These are phyloP conservation scores for Cynaeus angustus DNA, from an alignment of 2,888 invertebrate genomes.

Conservation along the genomic window DNA sequence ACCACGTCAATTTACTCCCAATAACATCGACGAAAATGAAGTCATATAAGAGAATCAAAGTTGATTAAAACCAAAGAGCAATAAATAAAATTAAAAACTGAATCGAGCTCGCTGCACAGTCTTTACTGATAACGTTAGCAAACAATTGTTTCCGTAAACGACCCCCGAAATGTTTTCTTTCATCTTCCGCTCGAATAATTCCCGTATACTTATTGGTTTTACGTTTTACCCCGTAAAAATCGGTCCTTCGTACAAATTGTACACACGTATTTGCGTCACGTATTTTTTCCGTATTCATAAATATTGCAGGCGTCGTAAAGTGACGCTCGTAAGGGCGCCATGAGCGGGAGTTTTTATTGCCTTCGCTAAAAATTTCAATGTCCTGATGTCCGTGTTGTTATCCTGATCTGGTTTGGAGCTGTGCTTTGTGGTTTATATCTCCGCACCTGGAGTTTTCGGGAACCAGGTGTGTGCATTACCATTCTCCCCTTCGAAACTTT, in stretches of 20 bases:
- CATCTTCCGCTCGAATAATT: too few relatives aligned
- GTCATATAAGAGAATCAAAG: too few relatives aligned
- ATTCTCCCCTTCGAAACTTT: constrained; percentile 34
- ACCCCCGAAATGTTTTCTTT: too few relatives aligned
- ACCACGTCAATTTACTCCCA: too few relatives aligned
- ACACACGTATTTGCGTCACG: constrained; percentile 44
- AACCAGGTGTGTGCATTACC: constrained; percentile 39
- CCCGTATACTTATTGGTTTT: too few relatives aligned
- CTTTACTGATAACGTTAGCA: too few relatives aligned
- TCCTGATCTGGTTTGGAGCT: constrained; percentile 56
- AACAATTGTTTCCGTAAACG: too few relatives aligned
- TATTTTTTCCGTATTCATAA: constrained; percentile 57
- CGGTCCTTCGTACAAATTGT: constrained; percentile 38
- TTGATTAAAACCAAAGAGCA: too few relatives aligned
- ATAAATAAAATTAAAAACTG: too few relatives aligned
- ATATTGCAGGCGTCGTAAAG: constrained; percentile 60
- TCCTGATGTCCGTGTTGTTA: constrained; percentile 56
- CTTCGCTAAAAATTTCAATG: constrained; percentile 58
- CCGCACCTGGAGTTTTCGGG: constrained; percentile 41
- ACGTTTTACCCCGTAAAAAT: background rate
- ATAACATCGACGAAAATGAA: too few relatives aligned
- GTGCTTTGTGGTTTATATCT: constrained; percentile 55
- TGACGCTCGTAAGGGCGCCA: constrained; percentile 59
- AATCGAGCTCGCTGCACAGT: too few relatives aligned
- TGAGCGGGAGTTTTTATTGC: constrained; percentile 60